Evolutionary conservation across 2,888 invertebrate genomes (phyloP), one percentile per base, ranked within the genome.

Genomic region (Drosophila lutescens): DNA sequence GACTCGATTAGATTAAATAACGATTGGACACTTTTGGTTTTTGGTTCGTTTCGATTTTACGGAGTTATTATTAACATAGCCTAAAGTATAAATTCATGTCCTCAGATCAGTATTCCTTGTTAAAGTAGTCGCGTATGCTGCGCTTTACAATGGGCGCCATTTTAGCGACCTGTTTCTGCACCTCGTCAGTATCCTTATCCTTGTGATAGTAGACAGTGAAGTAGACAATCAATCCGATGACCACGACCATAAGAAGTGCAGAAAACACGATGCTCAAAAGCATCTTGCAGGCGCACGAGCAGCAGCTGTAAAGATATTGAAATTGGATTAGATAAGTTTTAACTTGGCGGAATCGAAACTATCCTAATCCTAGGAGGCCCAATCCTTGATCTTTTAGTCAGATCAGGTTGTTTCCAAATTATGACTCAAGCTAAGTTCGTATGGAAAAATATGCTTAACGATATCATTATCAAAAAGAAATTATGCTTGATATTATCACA

Each of bases 151-250:
- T 73, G 0, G 85, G 85, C 40, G 81, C 32, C 43, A 90, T 54
- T 12, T 74, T 44, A 34, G 75, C 50, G 2, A 81, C 7, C n/a
- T 85, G 65, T 9, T 80, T 71, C 36, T 54, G 55, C 7, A 59
- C 32, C n/a, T 81, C 46, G 1, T 62, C 70, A 32, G 74, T 55
- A 2, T 15, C 6, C 30, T 69, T 85, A 36, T 86, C 81, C 74
- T 90, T 91, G 69, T 90, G 68, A 49, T 87, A 78, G 65, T 70
- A 91, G 1, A 88, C 89, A 0, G 88, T 81, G 70, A 91, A 91
- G 81, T 91, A 91, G 5, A 91, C 88, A 57, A 91, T 91, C 38
- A 91, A 15, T 13, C 89, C 91, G 49, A 91, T 90, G 7, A 91
- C 65, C 40, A 91, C 76, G 13, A 83, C 5, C 7, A 91, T 26